Conservation (phyloP, 2,113 vertebrate genomes). For the Mugil cephalus region DNA sequence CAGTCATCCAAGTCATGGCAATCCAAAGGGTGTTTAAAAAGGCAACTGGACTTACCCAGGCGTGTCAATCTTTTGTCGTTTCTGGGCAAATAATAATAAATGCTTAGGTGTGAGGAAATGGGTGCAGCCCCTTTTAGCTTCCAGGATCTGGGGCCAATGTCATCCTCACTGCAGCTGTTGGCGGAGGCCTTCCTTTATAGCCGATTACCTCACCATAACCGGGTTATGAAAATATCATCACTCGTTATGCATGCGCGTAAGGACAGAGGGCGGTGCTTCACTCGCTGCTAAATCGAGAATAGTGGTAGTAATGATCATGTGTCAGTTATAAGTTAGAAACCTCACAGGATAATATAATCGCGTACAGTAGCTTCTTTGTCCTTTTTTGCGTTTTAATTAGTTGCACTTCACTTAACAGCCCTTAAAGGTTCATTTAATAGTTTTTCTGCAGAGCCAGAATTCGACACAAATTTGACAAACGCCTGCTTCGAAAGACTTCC, state of each 20-base stretch:
- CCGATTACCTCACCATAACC: slow-evolving; percentile 79
- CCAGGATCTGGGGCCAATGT: slow-evolving; percentile 61
- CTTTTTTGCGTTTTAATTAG: neutral
- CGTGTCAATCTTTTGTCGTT: slow-evolving; percentile 20
- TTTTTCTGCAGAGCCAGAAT: neutral
- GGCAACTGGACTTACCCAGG: no score
- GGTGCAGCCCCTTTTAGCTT: slow-evolving; percentile 61
- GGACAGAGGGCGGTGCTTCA: slow-evolving; percentile 55
- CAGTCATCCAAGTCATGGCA: no score
- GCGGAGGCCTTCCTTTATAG: slow-evolving; percentile 75
- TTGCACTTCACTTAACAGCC: neutral
- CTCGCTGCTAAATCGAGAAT: slow-evolving; percentile 58
- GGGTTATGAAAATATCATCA: slow-evolving; percentile 86
- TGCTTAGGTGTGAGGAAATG: slow-evolving; percentile 28
- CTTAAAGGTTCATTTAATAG: neutral
- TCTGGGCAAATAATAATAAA: slow-evolving; percentile 13
- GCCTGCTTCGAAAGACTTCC: slow-evolving; percentile 17
- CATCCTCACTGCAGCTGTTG: slow-evolving; percentile 82
- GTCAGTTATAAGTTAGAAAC: neutral
- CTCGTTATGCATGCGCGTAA: slow-evolving; percentile 57
- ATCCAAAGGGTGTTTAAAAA: no score
- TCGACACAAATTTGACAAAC: neutral
- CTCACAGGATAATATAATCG: neutral
- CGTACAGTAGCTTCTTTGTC: neutral
- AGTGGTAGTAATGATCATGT: slow-evolving; percentile 23